These are phyloP conservation scores for Heliopora coerulea DNA, from an alignment of 92 coral and sea anemone species.

Conservation along the genomic window DNA sequence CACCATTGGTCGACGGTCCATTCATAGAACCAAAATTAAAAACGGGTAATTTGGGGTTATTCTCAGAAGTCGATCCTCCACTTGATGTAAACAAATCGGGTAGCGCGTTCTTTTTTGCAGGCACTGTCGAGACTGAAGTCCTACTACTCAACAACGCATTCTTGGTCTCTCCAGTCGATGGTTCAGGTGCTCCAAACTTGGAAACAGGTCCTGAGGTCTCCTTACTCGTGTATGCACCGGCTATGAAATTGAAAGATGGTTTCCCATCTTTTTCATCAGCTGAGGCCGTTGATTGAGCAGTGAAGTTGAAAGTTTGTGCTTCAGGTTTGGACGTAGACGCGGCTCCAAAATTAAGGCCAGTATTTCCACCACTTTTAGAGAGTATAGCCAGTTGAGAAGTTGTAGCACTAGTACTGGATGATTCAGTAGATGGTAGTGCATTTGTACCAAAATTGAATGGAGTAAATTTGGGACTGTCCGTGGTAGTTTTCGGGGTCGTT, in stretches of 20 bases:
- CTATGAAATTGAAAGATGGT: slow-evolving; percentile 20
- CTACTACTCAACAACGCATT: slow-evolving; percentile 1
- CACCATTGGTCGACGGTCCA: slow-evolving; percentile 17
- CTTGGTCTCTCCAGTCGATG: slow-evolving; percentile 9
- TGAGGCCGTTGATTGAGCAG: slow-evolving; percentile 1
- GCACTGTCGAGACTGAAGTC: neutral
- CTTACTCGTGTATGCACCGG: neutral
- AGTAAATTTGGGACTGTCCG: neutral
- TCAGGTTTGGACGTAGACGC: neutral
- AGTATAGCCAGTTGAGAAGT: neutral
- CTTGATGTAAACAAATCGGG: slow-evolving; percentile 1
- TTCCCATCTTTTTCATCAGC: neutral
- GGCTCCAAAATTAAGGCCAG: neutral
- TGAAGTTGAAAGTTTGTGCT: neutral
- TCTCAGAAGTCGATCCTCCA: neutral
- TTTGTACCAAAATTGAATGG: neutral
- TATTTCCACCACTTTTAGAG: neutral
- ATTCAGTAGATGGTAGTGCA: neutral
- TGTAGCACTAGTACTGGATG: neutral
- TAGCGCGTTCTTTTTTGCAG: neutral
- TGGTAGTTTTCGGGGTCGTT: neutral
- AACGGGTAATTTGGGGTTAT: neutral
- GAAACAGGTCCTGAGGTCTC: neutral
- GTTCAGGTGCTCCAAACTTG: slow-evolving; percentile 31
- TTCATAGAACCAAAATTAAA: slow-evolving; percentile 28